Evolutionary conservation across 2,113 vertebrate species (phyloP).

Genomic region (Cyphomyrus discorhynchus): DNA sequence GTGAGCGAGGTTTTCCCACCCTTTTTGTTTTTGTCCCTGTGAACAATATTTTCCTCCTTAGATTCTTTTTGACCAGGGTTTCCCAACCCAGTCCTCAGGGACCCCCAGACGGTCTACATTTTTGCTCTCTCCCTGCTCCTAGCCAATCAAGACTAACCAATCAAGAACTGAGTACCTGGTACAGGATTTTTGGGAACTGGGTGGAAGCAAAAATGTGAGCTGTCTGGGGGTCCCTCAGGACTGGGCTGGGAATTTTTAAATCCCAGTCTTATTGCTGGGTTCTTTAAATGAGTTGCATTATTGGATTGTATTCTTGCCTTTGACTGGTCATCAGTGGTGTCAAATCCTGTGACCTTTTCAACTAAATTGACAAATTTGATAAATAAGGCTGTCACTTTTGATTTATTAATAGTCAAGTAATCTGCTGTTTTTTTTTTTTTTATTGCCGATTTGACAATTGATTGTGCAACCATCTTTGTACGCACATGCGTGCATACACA

Average conservation of each 20-base stretch:
- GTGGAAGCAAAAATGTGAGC: background rate
- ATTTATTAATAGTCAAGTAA: too few species aligned
- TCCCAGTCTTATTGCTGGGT: background rate
- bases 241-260: background rate
- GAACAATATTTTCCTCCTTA: background rate
- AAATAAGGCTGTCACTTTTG: too few species aligned
- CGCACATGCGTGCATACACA: too few species aligned
- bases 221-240: background rate
- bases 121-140: background rate
- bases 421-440: too few species aligned
- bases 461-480: too few species aligned
- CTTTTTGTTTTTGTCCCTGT: background rate
- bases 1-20: constrained; percentile 50
- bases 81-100: background rate
- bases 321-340: background rate
- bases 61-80: background rate
- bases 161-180: background rate
- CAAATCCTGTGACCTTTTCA: background rate
- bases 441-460: too few species aligned
- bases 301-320: background rate
- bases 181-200: background rate
- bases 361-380: too few species aligned
- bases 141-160: background rate
- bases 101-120: background rate
- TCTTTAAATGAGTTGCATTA: background rate